Conservation (phyloP, 2,113 vertebrate genomes). For the Mola mola region DNA sequence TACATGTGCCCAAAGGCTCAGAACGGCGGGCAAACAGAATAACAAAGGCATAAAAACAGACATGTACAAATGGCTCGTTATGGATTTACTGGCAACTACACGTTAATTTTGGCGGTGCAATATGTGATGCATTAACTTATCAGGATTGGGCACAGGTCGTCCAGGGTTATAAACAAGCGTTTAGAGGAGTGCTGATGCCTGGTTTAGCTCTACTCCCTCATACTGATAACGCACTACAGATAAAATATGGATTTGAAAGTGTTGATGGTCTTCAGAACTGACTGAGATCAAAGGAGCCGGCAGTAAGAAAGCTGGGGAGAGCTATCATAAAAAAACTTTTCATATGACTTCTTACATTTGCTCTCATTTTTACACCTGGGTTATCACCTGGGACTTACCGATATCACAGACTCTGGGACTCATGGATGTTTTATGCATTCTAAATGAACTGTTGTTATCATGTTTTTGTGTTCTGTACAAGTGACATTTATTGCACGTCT, state of each 20-base stretch:
- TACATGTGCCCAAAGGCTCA: constrained; percentile 56
- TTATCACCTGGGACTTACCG: no score
- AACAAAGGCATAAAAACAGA: constrained; percentile 45
- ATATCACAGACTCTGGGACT: no score
- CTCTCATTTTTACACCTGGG: no score
- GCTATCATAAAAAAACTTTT: constrained; percentile 47
- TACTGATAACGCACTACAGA: constrained; percentile 27
- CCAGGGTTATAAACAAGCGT: no score
- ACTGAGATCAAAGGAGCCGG: constrained; percentile 38
- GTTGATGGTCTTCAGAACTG: constrained; percentile 39
- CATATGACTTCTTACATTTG: constrained; percentile 43
- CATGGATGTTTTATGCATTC: no score
- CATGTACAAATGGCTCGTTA: constrained; percentile 33
- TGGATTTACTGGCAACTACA: constrained; percentile 28
- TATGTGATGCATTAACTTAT: constrained; percentile 23
- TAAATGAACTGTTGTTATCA: no score
- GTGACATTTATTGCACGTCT: no score
- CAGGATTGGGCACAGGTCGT: constrained; percentile 10
- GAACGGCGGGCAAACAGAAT: constrained; percentile 36
- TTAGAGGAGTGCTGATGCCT: constrained; percentile 10
- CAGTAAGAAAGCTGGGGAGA: constrained; percentile 47
- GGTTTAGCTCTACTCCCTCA: background rate
- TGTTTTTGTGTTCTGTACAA: no score
- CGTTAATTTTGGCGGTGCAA: constrained; percentile 22
- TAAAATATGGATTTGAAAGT: constrained; percentile 38